phyloP scores from a whole-genome alignment of 2,797 vertebrate genomes.

The Crax fasciolata region DNA sequence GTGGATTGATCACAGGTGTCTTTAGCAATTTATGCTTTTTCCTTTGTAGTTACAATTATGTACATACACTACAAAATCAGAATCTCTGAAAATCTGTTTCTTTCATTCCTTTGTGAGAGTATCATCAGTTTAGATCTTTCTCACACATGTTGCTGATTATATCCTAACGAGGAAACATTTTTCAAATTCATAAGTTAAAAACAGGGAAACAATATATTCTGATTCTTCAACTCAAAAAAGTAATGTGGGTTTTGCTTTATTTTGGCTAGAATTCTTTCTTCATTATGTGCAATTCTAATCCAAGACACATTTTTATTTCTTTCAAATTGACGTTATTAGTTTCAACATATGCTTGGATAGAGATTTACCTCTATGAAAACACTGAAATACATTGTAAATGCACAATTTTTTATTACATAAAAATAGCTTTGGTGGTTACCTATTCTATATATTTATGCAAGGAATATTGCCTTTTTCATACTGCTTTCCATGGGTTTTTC shows the following conservation, averaged over 20 bases:
- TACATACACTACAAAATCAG: background rate
- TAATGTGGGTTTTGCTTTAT: conserved; percentile 51
- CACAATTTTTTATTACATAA: background rate
- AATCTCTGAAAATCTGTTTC: conserved; percentile 60
- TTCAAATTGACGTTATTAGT: background rate
- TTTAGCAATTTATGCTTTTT: conserved; percentile 11
- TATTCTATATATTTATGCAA: background rate
- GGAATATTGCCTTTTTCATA: background rate
- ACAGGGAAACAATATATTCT: background rate
- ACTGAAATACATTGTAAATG: background rate
- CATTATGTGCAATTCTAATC: conserved; percentile 47
- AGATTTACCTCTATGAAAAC: background rate
- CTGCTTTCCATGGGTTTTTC: background rate
- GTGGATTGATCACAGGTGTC: background rate
- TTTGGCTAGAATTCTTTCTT: conserved; percentile 68
- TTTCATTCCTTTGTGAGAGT: conserved; percentile 24
- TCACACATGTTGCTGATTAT: conserved; percentile 45
- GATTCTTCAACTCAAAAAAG: conserved; percentile 25
- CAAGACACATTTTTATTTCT: conserved; percentile 40
- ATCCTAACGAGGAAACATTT: conserved; percentile 43
- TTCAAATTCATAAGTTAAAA: conserved; percentile 33
- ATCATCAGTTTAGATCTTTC: conserved; percentile 37
- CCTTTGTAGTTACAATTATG: conserved; percentile 9
- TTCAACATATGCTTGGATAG: conserved; percentile 1
- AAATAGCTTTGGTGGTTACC: background rate